Conservation (phyloP, 2,797 vertebrate species). For the Chaetophractus vellerosus region DNA sequence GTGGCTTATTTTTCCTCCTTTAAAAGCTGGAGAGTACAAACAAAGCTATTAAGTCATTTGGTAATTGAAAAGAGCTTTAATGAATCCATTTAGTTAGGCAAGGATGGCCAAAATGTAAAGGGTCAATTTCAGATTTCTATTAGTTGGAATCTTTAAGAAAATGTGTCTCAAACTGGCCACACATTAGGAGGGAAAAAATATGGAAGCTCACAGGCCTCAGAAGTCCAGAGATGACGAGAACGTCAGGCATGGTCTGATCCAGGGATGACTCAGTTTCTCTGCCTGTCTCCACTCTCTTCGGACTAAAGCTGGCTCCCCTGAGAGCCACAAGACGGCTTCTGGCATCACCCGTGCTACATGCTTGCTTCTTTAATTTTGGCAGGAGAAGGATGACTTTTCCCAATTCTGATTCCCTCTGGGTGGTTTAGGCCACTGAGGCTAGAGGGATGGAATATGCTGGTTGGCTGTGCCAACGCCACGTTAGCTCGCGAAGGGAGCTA, state of each 20-base stretch:
- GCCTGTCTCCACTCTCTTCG: neutral
- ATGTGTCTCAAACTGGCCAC: neutral
- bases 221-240: neutral
- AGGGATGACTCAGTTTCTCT: no score
- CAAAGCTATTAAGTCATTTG: neutral
- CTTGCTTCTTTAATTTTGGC: neutral
- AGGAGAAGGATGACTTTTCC: neutral
- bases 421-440: no score
- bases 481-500: fast-evolving
- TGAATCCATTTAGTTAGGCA: neutral
- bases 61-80: neutral
- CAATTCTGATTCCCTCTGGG: neutral
- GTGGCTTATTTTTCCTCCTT: neutral
- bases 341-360: neutral
- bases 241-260: neutral
- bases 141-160: neutral
- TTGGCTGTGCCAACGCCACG: no score
- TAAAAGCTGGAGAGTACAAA: neutral
- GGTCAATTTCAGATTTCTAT: neutral
- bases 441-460: neutral
- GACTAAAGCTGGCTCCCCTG: neutral
- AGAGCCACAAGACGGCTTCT: neutral
- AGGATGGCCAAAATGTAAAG: neutral
- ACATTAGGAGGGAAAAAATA: neutral
- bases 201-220: neutral